These are phyloP conservation scores for Cryptotermes secundus DNA, from an alignment of 1,140 invertebrate genomes.

Conservation along the genomic window DNA sequence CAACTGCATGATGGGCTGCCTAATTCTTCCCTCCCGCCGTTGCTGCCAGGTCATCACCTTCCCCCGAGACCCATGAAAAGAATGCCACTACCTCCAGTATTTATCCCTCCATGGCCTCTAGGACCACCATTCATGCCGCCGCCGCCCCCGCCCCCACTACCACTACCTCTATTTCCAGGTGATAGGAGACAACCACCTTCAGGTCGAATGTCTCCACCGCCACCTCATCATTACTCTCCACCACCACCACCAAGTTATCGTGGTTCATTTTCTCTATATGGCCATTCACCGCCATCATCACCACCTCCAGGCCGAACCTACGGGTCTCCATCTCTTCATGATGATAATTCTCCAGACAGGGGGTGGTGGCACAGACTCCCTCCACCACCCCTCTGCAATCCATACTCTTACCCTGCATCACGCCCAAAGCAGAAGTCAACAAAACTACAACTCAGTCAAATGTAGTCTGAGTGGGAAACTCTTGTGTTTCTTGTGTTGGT, in stretches of 20 bases:
- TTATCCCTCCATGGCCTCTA: neutral
- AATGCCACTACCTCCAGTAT: slow-evolving; percentile 42
- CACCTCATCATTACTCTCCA: slow-evolving; percentile 38
- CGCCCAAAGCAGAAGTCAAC: no score
- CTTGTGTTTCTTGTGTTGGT: no score
- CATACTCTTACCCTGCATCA: neutral
- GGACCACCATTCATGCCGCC: slow-evolving; percentile 38
- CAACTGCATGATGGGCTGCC: slow-evolving; percentile 43
- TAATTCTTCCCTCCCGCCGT: slow-evolving; percentile 35
- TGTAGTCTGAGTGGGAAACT: no score
- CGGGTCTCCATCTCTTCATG: neutral
- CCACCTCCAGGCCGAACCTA: neutral
- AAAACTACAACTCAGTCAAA: no score
- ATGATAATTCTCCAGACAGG: no score
- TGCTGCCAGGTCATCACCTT: slow-evolving; percentile 25
- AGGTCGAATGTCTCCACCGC: slow-evolving; percentile 63
- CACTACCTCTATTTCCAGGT: slow-evolving; percentile 53
- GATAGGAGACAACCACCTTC: slow-evolving; percentile 61
- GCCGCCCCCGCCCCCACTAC: no score
- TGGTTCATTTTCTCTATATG: slow-evolving; percentile 24
- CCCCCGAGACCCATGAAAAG: slow-evolving; percentile 37
- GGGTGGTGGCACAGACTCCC: neutral
- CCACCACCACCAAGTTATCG: neutral
- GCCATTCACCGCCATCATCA: slow-evolving; percentile 38
- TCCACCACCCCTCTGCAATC: neutral